phyloP scores from a whole-genome alignment of 2,888 invertebrate genomes.

The Polydrusus cervinus region DNA sequence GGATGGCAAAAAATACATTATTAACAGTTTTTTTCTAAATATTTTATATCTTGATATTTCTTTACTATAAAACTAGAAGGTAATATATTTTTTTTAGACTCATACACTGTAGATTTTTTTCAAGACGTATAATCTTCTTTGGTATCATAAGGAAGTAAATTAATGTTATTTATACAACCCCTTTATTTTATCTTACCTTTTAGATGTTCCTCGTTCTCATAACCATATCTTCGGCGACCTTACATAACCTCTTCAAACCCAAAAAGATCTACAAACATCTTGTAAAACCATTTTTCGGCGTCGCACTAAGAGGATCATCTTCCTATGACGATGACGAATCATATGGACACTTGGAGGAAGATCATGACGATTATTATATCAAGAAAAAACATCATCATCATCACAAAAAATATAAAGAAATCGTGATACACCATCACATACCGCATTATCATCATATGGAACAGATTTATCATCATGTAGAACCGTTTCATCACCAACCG shows the following conservation, averaged over 20 bases:
- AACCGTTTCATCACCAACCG: slow-evolving; percentile 9
- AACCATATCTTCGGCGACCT: slow-evolving; percentile 41
- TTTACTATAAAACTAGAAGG: no score
- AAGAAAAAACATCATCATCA: slow-evolving; percentile 30
- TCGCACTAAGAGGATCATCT: slow-evolving; percentile 19
- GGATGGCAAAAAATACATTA: no score
- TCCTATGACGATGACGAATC: background rate
- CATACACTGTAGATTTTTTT: no score
- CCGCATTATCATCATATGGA: slow-evolving; percentile 34
- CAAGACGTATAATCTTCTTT: no score
- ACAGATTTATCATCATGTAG: slow-evolving; percentile 32
- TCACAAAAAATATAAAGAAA: slow-evolving; percentile 18
- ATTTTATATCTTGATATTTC: no score
- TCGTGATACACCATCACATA: background rate
- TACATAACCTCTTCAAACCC: slow-evolving; percentile 39
- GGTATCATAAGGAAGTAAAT: no score
- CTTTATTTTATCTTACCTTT: slow-evolving; percentile 9
- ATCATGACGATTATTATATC: slow-evolving; percentile 30
- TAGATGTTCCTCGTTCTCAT: slow-evolving; percentile 11
- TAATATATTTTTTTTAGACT: no score
- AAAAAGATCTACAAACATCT: slow-evolving; percentile 41
- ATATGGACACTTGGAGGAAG: slow-evolving; percentile 16
- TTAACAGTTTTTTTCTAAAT: no score
- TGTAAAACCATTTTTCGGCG: slow-evolving; percentile 42
- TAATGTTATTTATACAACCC: no score